A percentile compares a stretch with the other conserved stretches of the same genome.
Conservation (phyloP, 1,140 invertebrate species). For the Aphidius ervi region DNA sequence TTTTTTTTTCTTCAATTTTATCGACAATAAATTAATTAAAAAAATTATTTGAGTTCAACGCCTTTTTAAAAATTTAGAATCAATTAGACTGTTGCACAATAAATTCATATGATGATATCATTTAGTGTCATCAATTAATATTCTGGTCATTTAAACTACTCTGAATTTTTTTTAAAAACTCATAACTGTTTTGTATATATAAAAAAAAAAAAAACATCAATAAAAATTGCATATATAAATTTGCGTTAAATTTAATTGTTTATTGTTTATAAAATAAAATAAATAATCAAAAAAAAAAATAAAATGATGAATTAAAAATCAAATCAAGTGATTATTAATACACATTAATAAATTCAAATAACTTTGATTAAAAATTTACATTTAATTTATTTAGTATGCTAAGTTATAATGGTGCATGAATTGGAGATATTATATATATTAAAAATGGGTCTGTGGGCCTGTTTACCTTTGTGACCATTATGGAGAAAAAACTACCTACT, state of each 20-base stretch:
- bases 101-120: constrained; percentile 4
- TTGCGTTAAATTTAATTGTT: background rate
- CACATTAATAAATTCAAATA: too few species aligned
- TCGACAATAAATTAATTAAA: background rate
- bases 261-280: background rate
- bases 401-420: too few species aligned
- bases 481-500: constrained; percentile 20
- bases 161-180: constrained; percentile 1
- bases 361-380: too few species aligned
- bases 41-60: background rate
- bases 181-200: constrained; percentile 7
- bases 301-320: background rate
- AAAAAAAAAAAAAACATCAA: constrained; percentile 5
- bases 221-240: constrained; percentile 7
- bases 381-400: too few species aligned
- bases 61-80: constrained; percentile 4
- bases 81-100: background rate
- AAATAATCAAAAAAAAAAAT: background rate
- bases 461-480: background rate
- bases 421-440: too few species aligned
- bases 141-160: constrained; percentile 2
- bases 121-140: constrained; percentile 5
- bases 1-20: constrained; percentile 30
- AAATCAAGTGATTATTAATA: too few species aligned
- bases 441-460: background rate